A percentile compares a stretch with the other conserved stretches of the same genome.
These are phyloP conservation scores for Stomatorhinus walkeri DNA, from an alignment of 2,797 vertebrate genomes.

Conservation along the genomic window DNA sequence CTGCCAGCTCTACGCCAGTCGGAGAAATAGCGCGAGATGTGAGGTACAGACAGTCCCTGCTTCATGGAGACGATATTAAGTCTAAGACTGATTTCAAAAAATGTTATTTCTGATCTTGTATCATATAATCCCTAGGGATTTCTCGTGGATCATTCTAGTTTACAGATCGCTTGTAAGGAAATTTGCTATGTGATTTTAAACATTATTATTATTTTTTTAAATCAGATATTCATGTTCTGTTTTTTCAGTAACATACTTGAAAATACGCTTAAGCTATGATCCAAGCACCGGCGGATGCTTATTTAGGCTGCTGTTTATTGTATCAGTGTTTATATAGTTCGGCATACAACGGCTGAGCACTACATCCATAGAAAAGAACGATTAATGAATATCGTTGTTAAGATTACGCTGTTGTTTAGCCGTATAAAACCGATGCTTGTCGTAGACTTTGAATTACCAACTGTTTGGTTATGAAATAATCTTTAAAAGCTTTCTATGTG, in stretches of 20 bases:
- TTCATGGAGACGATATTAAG: background rate
- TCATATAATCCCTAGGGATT: background rate
- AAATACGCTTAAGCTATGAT: background rate
- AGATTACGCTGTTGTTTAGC: background rate
- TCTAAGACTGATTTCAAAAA: background rate
- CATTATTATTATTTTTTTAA: background rate
- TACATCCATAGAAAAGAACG: background rate
- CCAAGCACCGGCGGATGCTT: background rate
- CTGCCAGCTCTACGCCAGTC: constrained; percentile 26
- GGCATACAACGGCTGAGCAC: background rate
- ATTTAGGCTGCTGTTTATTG: background rate
- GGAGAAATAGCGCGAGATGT: constrained; percentile 50
- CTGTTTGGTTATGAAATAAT: background rate
- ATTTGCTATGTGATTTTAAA: background rate
- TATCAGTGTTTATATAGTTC: background rate
- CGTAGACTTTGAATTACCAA: background rate
- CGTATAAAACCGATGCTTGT: background rate
- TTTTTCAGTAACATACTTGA: background rate
- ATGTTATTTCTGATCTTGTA: background rate
- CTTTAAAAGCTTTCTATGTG: background rate
- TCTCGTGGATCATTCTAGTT: background rate
- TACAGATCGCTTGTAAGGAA: background rate
- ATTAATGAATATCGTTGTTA: background rate
- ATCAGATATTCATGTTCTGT: background rate
- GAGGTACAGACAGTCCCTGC: constrained; percentile 43